Conservation (phyloP, 1,140 invertebrate species). For the Forficula auricularia region DNA sequence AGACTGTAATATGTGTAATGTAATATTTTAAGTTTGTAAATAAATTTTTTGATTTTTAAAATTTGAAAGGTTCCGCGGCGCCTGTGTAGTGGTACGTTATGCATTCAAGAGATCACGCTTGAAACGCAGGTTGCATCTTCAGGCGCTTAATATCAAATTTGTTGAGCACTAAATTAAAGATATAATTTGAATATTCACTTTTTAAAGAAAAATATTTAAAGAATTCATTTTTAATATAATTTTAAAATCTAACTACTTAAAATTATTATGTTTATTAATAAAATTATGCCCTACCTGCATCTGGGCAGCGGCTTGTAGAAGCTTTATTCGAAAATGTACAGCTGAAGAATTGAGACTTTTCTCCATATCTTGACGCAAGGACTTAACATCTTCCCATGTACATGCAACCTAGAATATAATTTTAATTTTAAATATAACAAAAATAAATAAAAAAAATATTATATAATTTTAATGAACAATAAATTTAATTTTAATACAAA, state of each 20-base stretch:
- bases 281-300: constrained; percentile 59
- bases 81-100: no score
- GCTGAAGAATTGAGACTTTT: constrained; percentile 75
- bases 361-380: constrained; percentile 77
- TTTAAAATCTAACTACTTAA: neutral
- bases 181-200: no score
- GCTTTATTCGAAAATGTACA: constrained; percentile 74
- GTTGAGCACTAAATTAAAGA: no score
- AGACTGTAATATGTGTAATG: no score
- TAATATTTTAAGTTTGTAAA: no score
- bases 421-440: neutral
- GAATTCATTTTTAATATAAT: neutral
- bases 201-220: neutral
- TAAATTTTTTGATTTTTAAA: no score
- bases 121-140: no score
- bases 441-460: constrained; percentile 1
- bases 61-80: no score
- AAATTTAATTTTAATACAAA: constrained; percentile 4
- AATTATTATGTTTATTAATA: neutral
- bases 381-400: constrained; percentile 89
- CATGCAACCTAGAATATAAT: constrained; percentile 48
- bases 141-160: no score
- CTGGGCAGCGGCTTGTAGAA: constrained; percentile 74
- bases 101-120: no score
- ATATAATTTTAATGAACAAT: constrained; percentile 2